A percentile compares a stretch with the other conserved stretches of the same genome.
Conservation (phyloP, 2,797 vertebrate genomes). For the Lepus townsendii region DNA sequence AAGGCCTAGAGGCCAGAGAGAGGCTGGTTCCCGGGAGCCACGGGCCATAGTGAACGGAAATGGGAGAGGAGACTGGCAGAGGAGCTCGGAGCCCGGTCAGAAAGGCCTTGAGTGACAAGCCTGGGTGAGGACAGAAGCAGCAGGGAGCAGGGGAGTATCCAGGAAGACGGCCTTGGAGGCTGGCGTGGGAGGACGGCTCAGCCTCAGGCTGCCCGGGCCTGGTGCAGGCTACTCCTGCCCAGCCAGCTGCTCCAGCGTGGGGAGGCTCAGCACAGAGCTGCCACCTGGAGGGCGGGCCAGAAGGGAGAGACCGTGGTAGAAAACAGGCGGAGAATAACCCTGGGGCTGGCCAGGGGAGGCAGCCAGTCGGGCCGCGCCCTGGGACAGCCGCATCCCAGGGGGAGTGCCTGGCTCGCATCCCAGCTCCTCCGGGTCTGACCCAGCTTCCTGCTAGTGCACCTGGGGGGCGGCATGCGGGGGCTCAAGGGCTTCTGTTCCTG, state of each 20-base stretch:
- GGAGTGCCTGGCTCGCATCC: too few relatives aligned
- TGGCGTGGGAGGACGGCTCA: too few relatives aligned
- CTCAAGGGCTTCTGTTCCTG: too few relatives aligned
- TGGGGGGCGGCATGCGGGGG: too few relatives aligned
- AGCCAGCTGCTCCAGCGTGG: background rate
- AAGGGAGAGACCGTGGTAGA: background rate
- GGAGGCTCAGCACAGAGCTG: background rate
- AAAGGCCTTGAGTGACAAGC: constrained; percentile 1
- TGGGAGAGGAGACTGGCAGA: background rate
- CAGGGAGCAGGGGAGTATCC: background rate
- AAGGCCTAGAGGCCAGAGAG: background rate
- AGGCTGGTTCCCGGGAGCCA: background rate
- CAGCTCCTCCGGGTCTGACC: too few relatives aligned
- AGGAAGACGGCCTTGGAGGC: background rate
- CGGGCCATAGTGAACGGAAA: background rate
- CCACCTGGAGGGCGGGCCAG: background rate
- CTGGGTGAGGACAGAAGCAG: background rate
- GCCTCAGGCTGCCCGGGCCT: background rate
- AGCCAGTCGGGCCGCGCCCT: too few relatives aligned
- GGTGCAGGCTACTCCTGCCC: too few relatives aligned
- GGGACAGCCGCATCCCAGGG: too few relatives aligned
- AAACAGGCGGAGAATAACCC: background rate
- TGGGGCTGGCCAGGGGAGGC: too few relatives aligned
- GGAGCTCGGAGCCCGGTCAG: background rate
- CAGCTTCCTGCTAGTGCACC: too few relatives aligned